Conservation (phyloP, 2,113 vertebrate genomes). For the cattle (Bos taurus) region DNA sequence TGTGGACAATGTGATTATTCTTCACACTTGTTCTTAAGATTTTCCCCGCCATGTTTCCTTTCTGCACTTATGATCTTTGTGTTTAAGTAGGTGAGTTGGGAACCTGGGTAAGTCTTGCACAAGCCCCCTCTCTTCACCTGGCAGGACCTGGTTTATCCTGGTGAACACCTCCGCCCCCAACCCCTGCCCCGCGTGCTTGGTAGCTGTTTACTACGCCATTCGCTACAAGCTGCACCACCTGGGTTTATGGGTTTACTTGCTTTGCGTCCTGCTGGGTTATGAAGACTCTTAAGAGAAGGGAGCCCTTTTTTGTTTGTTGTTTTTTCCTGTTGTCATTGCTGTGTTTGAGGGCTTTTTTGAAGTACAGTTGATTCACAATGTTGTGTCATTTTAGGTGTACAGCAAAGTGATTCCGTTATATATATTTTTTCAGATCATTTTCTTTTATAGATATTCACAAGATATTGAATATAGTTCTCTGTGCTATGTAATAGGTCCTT, state of each 20-base stretch:
- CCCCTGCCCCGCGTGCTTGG: fast-evolving
- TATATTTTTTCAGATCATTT: neutral
- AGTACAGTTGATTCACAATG: neutral
- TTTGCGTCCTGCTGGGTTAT: neutral
- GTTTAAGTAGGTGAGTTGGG: neutral
- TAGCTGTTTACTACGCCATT: neutral
- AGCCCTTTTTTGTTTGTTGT: neutral
- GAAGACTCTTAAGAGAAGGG: neutral
- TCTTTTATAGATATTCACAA: neutral
- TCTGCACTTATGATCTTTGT: neutral
- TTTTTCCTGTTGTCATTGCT: neutral
- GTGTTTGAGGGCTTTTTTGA: neutral
- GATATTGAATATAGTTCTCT: neutral
- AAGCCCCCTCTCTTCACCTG: neutral
- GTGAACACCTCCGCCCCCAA: neutral
- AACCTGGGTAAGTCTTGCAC: neutral
- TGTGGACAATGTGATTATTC: neutral
- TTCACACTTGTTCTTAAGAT: neutral
- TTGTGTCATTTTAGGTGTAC: neutral
- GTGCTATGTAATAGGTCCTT: neutral
- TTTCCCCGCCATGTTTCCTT: neutral
- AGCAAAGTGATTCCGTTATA: neutral
- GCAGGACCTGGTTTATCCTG: neutral
- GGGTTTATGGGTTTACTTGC: neutral
- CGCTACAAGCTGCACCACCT: fast-evolving